phyloP scores from a whole-genome alignment of 2,113 vertebrate species.

The Onychorhynchus coronatus region DNA sequence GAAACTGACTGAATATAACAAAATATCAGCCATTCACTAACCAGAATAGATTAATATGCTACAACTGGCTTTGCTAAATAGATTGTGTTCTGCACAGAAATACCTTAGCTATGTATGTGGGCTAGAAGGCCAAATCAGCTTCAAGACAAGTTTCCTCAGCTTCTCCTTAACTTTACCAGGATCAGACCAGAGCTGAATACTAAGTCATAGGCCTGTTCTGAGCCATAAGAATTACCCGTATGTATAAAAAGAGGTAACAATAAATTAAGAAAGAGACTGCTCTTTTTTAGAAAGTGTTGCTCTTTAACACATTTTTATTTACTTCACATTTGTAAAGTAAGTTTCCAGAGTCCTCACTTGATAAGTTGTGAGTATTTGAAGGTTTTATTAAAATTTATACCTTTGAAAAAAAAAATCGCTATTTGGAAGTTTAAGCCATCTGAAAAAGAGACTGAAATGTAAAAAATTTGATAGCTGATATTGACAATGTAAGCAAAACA shows the following conservation, averaged over 20 bases:
- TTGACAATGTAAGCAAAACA: conserved; percentile 64
- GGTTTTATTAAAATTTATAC: background rate
- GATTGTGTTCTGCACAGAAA: background rate
- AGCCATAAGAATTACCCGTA: background rate
- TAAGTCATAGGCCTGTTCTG: background rate
- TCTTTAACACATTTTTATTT: conserved; percentile 56
- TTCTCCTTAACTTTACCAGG: background rate
- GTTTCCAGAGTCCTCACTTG: background rate
- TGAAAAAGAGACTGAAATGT: background rate
- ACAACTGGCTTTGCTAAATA: background rate
- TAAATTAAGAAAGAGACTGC: background rate
- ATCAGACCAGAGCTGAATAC: background rate
- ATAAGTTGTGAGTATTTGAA: background rate
- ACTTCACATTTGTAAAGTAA: background rate
- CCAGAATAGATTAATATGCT: background rate
- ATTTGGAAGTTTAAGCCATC: background rate
- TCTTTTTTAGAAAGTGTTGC: too few relatives aligned
- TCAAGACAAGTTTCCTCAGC: background rate
- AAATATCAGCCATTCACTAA: background rate
- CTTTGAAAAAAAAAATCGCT: background rate
- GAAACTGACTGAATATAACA: conserved; percentile 75
- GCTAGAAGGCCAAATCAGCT: background rate
- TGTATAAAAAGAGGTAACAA: background rate
- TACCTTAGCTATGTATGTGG: background rate
- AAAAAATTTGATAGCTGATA: background rate